These are phyloP conservation scores for Cheilinus undulatus DNA, from an alignment of 2,113 vertebrate species.

Conservation along the genomic window DNA sequence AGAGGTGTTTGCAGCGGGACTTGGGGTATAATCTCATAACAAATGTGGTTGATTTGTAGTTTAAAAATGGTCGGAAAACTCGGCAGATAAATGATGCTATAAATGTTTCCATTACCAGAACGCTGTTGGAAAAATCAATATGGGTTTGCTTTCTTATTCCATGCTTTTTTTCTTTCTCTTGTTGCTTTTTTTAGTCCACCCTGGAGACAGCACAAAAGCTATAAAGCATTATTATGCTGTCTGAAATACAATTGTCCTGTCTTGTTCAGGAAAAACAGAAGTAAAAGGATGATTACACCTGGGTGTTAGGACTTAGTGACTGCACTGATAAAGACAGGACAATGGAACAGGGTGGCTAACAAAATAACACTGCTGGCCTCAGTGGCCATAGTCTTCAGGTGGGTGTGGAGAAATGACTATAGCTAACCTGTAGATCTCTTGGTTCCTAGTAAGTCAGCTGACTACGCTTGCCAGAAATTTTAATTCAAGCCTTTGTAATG, in stretches of 20 bases:
- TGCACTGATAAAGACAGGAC: neutral
- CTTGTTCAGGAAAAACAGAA: slow-evolving; percentile 11
- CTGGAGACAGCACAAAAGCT: neutral
- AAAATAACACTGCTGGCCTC: neutral
- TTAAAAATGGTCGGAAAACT: slow-evolving; percentile 27
- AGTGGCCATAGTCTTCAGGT: no score
- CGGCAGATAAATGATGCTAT: slow-evolving; percentile 38
- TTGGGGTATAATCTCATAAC: slow-evolving; percentile 6
- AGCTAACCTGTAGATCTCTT: no score
- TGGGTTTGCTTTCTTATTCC: neutral
- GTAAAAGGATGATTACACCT: neutral
- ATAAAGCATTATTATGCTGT: slow-evolving; percentile 18
- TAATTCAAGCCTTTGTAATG: no score
- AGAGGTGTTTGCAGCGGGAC: slow-evolving; percentile 10
- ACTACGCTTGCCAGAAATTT: no score
- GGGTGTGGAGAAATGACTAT: no score
- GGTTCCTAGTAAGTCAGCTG: no score
- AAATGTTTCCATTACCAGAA: slow-evolving; percentile 32
- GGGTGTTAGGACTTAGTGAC: neutral
- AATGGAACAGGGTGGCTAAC: neutral
- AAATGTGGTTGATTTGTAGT: slow-evolving; percentile 32
- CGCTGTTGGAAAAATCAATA: slow-evolving; percentile 33
- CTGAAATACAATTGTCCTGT: neutral
- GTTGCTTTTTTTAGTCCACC: slow-evolving; percentile 11
- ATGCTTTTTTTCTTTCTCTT: neutral